Conservation (phyloP, 2,797 vertebrate genomes). For the Botia kubotai region DNA sequence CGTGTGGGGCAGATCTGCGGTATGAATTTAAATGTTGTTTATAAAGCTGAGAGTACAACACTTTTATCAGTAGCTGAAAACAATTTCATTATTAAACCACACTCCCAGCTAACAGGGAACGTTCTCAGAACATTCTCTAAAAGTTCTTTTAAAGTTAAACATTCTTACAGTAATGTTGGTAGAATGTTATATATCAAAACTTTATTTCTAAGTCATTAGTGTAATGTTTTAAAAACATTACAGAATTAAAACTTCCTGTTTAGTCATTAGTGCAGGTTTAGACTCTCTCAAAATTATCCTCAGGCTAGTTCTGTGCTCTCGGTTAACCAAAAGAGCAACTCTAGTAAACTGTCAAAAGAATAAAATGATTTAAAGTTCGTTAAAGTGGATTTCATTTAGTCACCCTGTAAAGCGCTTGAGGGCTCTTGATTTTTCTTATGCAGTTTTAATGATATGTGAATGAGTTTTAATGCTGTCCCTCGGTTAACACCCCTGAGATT, state of each 20-base stretch:
- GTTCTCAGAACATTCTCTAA: too few species aligned
- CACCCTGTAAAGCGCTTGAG: constrained; percentile 49
- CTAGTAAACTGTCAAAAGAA: constrained; percentile 47
- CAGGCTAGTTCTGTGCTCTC: constrained; percentile 50
- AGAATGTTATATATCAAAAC: too few species aligned
- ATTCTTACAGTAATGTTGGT: too few species aligned
- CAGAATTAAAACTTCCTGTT: constrained; percentile 5
- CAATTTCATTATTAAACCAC: too few species aligned
- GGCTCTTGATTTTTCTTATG: constrained; percentile 43
- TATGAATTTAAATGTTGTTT: not conserved
- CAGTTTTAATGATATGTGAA: constrained; percentile 61
- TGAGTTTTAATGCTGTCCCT: constrained; percentile 54
- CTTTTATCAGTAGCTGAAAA: too few species aligned
- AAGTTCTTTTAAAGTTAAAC: too few species aligned
- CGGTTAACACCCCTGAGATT: constrained; percentile 44
- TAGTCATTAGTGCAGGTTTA: constrained; percentile 50
- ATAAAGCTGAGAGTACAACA: not conserved
- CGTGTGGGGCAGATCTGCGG: not conserved
- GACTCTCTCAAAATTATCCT: constrained; percentile 43
- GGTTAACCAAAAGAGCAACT: constrained; percentile 47
- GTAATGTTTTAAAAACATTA: too few species aligned
- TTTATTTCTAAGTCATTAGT: too few species aligned
- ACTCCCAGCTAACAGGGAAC: too few species aligned
- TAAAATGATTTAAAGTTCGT: constrained; percentile 48
- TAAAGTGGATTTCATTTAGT: constrained; percentile 52